A percentile compares a stretch with the other conserved stretches of the same genome.
Evolutionary conservation across 2,888 invertebrate species (phyloP).

Genomic region (Tridacna gigas): DNA sequence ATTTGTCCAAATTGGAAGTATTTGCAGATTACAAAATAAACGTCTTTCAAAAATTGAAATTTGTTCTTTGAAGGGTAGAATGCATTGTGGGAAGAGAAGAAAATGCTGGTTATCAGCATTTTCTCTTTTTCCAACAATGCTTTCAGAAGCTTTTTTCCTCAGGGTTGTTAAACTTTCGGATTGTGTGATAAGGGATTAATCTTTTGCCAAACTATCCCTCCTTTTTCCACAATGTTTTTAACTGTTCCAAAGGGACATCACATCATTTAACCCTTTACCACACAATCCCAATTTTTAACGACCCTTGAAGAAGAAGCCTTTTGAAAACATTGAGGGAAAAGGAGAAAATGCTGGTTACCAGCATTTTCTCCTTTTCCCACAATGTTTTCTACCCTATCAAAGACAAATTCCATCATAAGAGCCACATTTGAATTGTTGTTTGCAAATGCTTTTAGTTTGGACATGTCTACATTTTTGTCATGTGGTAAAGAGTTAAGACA

Average conservation of each 20-base stretch:
- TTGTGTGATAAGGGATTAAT: background rate
- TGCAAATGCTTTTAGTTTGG: background rate
- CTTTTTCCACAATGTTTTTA: background rate
- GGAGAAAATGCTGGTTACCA: background rate
- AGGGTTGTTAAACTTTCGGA: background rate
- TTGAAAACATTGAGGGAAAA: background rate
- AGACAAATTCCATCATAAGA: background rate
- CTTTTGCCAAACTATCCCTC: background rate
- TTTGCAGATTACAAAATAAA: too few species aligned
- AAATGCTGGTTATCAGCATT: background rate
- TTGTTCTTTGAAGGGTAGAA: too few species aligned
- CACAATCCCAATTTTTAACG: background rate
- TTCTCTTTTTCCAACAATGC: background rate
- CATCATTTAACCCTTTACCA: background rate
- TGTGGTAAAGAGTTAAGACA: background rate
- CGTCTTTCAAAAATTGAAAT: too few species aligned
- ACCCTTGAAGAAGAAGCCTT: background rate
- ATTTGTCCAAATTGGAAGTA: too few species aligned
- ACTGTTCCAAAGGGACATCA: background rate
- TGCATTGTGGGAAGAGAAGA: background rate
- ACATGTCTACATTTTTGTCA: background rate
- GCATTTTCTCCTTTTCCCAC: conserved; percentile 1
- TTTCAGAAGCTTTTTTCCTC: background rate
- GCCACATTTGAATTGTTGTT: background rate
- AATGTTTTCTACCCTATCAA: background rate